Conservation (phyloP, 2,797 vertebrate species). For the Galaxias olidus region DNA sequence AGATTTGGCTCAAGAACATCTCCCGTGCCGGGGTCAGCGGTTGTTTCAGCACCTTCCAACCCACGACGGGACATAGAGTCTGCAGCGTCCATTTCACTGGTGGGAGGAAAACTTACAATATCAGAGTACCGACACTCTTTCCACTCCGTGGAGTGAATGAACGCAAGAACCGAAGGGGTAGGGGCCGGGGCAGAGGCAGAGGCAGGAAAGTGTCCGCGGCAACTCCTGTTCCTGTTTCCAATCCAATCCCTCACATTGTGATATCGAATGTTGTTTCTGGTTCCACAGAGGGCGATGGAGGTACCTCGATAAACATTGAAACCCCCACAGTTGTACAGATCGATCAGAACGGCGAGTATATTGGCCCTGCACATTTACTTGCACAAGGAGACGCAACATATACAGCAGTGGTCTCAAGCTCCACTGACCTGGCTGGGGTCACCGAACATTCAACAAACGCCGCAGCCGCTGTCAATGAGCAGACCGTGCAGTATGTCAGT, state of each 20-base stretch:
- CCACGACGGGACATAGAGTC: slow-evolving; percentile 94
- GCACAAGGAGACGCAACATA: slow-evolving; percentile 73
- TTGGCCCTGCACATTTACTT: slow-evolving; percentile 84
- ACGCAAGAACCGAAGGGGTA: slow-evolving; percentile 81
- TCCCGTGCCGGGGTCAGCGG: slow-evolving; percentile 95
- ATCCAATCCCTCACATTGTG: slow-evolving; percentile 54
- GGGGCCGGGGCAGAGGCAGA: no score
- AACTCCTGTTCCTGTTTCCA: slow-evolving; percentile 4
- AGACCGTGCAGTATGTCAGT: slow-evolving; percentile 64
- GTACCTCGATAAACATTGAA: slow-evolving; percentile 58
- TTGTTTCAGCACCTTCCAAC: slow-evolving; percentile 97
- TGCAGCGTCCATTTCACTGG: slow-evolving; percentile 96
- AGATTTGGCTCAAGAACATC: slow-evolving; percentile 96
- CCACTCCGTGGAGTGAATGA: slow-evolving; percentile 93
- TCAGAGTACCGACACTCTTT: slow-evolving; percentile 92
- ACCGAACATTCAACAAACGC: slow-evolving; percentile 23
- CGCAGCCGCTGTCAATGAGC: slow-evolving; percentile 20
- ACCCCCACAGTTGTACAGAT: slow-evolving; percentile 71
- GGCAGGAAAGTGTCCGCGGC: slow-evolving; percentile 69
- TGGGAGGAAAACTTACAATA: slow-evolving; percentile 92
- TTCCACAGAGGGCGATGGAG: slow-evolving; percentile 49
- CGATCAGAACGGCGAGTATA: slow-evolving; percentile 77
- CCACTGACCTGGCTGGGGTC: slow-evolving; percentile 38
- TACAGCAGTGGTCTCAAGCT: slow-evolving; percentile 43
- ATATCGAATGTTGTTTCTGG: slow-evolving; percentile 59